Conservation (phyloP, 2,113 vertebrate genomes). For the Cygnus buccinator region DNA sequence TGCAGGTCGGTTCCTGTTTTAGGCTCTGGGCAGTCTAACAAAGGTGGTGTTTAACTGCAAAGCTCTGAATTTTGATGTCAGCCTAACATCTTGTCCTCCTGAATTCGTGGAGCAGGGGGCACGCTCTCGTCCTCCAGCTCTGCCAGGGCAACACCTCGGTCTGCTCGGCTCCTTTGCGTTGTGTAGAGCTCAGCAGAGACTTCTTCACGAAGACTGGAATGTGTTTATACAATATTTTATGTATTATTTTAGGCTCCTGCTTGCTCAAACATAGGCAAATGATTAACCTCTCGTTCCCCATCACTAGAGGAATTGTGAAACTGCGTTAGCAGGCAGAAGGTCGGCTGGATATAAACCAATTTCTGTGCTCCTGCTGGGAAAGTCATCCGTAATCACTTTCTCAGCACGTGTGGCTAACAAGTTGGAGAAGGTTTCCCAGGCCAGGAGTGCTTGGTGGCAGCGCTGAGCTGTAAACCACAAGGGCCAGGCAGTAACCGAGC, state of each 20-base stretch:
- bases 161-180: neutral
- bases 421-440: neutral
- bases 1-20: neutral
- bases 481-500: neutral
- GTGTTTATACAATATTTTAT: constrained; percentile 34
- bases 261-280: neutral
- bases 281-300: neutral
- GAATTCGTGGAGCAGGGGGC: neutral
- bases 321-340: neutral
- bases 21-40: neutral
- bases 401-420: neutral
- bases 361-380: neutral
- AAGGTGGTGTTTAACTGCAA: neutral
- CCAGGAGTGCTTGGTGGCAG: neutral
- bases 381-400: neutral
- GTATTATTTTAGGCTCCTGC: constrained; percentile 54
- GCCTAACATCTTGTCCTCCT: neutral
- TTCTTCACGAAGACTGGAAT: neutral
- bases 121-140: neutral
- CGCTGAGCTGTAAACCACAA: accelerated
- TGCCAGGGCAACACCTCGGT: accelerated
- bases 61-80: neutral
- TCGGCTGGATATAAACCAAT: neutral
- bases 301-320: neutral
- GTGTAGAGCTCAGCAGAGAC: constrained; percentile 7